Percentiles rank a stretch among this genome's conserved stretches.
Evolutionary conservation across 1,140 invertebrate species (phyloP).

Genomic region (Drosophila santomea): DNA sequence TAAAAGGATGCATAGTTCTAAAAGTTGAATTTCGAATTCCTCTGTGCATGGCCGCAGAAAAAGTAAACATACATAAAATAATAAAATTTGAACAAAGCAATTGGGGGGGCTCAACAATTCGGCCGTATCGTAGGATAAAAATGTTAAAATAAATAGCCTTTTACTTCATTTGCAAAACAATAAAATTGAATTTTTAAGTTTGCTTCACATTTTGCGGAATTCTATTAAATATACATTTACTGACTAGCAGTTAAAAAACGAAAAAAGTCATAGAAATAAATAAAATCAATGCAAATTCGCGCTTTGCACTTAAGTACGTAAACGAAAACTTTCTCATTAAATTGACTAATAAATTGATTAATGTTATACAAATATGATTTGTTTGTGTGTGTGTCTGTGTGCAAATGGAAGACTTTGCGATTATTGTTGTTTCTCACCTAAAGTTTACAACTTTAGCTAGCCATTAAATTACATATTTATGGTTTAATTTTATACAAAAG

Average conservation of each 20-base stretch:
- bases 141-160: conserved; percentile 73
- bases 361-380: conserved; percentile 48
- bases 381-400: conserved; percentile 35
- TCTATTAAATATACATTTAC: conserved; percentile 63
- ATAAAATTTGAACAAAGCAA: conserved; percentile 44
- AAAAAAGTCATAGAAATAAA: conserved; percentile 64
- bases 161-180: conserved; percentile 66
- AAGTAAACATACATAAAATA: conserved; percentile 39
- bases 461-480: conserved; percentile 52
- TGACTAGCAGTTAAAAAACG: conserved; percentile 79
- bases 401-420: conserved; percentile 82
- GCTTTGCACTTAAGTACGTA: conserved; percentile 70
- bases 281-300: conserved; percentile 65
- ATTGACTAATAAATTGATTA: conserved; percentile 64
- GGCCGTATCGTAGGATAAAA: conserved; percentile 19
- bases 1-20: conserved; percentile 48
- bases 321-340: conserved; percentile 62
- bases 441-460: conserved; percentile 70
- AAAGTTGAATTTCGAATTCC: conserved; percentile 74
- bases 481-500: conserved; percentile 35
- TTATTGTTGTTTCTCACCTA: conserved; percentile 64
- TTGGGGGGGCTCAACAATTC: conserved; percentile 46
- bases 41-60: conserved; percentile 75
- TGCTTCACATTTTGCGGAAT: conserved; percentile 55
- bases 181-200: conserved; percentile 55